Percentiles rank a stretch among this genome's conserved stretches.
Conservation (phyloP, 2,113 vertebrate genomes). For the Anthoscopus minutus region DNA sequence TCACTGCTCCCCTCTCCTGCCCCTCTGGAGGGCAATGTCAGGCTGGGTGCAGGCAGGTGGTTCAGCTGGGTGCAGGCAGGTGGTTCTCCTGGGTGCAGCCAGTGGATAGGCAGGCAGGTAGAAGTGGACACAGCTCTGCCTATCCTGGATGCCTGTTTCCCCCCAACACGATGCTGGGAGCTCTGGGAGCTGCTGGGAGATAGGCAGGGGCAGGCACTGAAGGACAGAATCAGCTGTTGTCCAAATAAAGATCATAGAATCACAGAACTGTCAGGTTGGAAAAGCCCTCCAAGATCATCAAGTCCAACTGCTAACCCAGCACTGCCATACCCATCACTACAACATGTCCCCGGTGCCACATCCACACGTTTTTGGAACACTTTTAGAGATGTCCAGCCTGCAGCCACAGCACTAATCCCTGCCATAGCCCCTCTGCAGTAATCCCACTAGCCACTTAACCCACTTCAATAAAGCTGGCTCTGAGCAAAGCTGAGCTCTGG, state of each 20-base stretch:
- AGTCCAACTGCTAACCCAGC: neutral
- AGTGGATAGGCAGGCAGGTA: neutral
- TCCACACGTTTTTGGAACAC: neutral
- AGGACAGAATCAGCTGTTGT: neutral
- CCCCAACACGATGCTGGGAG: neutral
- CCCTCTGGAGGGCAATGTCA: accelerated
- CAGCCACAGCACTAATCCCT: neutral
- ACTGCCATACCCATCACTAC: neutral
- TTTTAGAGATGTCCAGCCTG: neutral
- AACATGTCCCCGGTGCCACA: neutral
- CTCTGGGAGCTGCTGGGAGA: neutral
- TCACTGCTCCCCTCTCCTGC: neutral
- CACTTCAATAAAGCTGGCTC: neutral
- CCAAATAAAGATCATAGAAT: neutral
- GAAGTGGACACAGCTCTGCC: neutral
- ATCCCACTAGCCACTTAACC: conserved; percentile 3
- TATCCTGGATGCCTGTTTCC: neutral
- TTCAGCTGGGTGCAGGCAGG: neutral
- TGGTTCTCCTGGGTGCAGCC: neutral
- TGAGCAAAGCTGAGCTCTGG: neutral
- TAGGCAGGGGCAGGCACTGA: neutral
- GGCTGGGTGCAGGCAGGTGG: neutral
- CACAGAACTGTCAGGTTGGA: neutral
- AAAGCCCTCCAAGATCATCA: neutral
- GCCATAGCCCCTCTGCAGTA: neutral